phyloP scores from a whole-genome alignment of 2,113 vertebrate species.

The Prolemur simus region DNA sequence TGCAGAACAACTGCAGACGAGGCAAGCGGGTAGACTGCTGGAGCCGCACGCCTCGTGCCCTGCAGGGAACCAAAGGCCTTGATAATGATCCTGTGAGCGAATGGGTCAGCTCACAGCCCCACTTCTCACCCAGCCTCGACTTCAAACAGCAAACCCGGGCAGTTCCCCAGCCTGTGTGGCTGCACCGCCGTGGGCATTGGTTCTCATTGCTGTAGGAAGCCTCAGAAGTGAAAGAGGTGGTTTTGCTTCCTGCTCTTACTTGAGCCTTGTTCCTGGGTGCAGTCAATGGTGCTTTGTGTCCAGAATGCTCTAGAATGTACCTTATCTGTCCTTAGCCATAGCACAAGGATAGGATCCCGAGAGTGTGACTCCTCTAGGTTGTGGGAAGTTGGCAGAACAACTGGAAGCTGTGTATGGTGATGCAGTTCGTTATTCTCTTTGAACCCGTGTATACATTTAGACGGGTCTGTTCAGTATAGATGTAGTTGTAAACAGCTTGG shows the following conservation, averaged over 20 bases:
- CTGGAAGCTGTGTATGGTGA: not conserved
- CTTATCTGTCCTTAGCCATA: not conserved
- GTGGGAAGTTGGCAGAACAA: not conserved
- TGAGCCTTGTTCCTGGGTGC: not conserved
- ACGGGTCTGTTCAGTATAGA: not conserved
- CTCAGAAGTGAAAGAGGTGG: not conserved
- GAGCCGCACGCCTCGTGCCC: not conserved
- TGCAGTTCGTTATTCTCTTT: not conserved
- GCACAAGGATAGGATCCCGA: not conserved
- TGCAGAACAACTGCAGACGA: too few species aligned
- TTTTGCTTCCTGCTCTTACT: not conserved
- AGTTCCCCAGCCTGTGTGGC: not conserved
- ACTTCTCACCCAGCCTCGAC: not conserved
- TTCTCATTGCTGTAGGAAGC: not conserved
- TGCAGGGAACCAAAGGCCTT: not conserved
- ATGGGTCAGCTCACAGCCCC: not conserved
- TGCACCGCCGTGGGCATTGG: rapidly evolving
- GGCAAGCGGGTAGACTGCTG: not conserved
- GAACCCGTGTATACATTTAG: not conserved
- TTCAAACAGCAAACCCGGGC: too few species aligned
- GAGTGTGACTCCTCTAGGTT: not conserved
- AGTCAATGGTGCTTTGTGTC: not conserved
- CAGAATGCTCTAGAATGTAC: not conserved
- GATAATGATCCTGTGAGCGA: rapidly evolving
- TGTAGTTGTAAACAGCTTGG: not conserved